Evolutionary conservation across 2,888 invertebrate genomes (phyloP).

Genomic region (Tillus elongatus): DNA sequence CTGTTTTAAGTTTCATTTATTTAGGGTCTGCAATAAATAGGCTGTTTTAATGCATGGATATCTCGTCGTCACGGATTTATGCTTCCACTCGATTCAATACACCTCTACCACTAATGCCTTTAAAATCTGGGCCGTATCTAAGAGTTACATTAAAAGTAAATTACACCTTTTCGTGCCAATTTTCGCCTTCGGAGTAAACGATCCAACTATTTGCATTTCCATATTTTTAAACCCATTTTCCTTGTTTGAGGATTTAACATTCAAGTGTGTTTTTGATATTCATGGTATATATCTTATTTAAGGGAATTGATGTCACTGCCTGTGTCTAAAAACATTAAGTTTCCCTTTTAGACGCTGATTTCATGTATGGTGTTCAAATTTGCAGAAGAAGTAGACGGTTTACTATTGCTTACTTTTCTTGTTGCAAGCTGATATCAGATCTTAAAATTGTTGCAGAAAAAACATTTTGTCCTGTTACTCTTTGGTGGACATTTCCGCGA

Average conservation of each 20-base stretch:
- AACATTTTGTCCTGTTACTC: neutral
- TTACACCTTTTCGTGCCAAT: conserved; percentile 5
- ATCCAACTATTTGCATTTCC: conserved; percentile 7
- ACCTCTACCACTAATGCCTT: conserved; percentile 9
- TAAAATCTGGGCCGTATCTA: neutral
- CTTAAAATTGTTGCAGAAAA: neutral
- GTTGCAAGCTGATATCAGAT: neutral
- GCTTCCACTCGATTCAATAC: conserved; percentile 1
- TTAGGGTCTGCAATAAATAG: conserved; percentile 18
- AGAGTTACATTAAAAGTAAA: conserved; percentile 8
- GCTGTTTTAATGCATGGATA: conserved; percentile 11
- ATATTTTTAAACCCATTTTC: conserved; percentile 4
- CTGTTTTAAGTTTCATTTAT: neutral
- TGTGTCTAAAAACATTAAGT: conserved; percentile 9
- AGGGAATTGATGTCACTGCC: conserved; percentile 10
- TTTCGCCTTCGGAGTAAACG: conserved; percentile 3
- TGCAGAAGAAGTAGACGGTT: too few relatives aligned
- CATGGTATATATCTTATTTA: conserved; percentile 9
- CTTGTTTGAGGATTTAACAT: neutral
- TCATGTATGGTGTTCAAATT: too few relatives aligned
- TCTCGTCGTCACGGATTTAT: conserved; percentile 5
- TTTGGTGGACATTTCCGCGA: conserved; percentile 7
- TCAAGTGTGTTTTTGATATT: neutral
- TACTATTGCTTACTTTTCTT: too few relatives aligned
- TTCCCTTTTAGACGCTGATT: too few relatives aligned